Evolutionary conservation across 2,797 vertebrate genomes (phyloP), one percentile per base, ranked within the genome.

Genomic region (Chaetodon trifasciatus): DNA sequence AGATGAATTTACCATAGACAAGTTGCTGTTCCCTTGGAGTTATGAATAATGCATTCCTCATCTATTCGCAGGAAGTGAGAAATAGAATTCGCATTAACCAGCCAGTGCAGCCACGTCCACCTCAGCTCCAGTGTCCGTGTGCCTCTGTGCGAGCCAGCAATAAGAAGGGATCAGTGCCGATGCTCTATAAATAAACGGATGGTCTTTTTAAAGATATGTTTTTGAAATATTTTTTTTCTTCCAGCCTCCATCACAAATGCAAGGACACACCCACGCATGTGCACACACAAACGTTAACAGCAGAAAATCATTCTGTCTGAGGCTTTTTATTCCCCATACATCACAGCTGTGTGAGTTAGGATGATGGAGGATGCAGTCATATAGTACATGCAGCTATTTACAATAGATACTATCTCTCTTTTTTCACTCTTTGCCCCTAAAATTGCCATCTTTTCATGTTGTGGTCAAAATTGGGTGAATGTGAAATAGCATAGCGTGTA

Each of bases 21-120:
- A 92, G 93, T 94, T 94, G 90, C 89, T 93, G 87, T 91, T 91
- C 93, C 91, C 92, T 93, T 78, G 80, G 82, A 83, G 86, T 89
- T 89, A 95, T 96, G 93, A 96, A 96, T 96, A 95, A 96, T 96
- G 91, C 86, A 96, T 95, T 87, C 81, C 76, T 91, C 90, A 91
- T 94, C 92, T 93, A 92, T 94, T 91, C 73, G 74, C 85, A 90
- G 92, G 93, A 94, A 87, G 89, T 86, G 86, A 94, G 93, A 91
- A 94, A 93, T 93, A 92, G 92, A 94, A 94, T 93, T 95, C 93
- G 78, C 90, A 94, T 96, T 94, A 95, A 95, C 86, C 83, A 92
- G 89, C 90, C 72, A 74, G 83, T 87, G 77, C 88, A 87, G 84
- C 88, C 85, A 70, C 65, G 84, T 93, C 90, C 87, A 92, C 81